phyloP scores from a whole-genome alignment of 2,113 vertebrate genomes.

The Cacatua alba region DNA sequence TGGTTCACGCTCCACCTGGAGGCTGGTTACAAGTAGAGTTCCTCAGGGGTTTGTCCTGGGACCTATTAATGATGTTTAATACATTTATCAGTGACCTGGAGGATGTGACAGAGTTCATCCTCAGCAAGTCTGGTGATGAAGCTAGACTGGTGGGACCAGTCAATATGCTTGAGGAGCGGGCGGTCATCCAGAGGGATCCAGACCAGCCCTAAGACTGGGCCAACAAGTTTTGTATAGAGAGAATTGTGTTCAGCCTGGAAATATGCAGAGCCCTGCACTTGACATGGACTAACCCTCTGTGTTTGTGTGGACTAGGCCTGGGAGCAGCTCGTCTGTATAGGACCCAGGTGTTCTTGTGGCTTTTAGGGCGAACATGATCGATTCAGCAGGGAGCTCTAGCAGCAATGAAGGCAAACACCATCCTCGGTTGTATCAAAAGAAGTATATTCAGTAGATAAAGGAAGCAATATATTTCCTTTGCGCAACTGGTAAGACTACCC shows the following conservation, averaged over 20 bases:
- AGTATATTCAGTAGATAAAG: neutral
- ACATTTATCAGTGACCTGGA: neutral
- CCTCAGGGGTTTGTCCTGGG: neutral
- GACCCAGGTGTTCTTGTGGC: neutral
- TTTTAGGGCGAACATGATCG: neutral
- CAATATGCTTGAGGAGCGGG: neutral
- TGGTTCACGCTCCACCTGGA: neutral
- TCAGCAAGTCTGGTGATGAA: neutral
- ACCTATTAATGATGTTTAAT: neutral
- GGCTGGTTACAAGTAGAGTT: neutral
- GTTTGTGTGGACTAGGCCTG: neutral
- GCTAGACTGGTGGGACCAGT: neutral
- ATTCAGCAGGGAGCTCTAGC: neutral
- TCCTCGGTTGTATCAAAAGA: neutral
- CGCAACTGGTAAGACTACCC: neutral
- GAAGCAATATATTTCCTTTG: neutral
- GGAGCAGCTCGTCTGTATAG: neutral
- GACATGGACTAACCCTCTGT: neutral
- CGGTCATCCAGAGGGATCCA: neutral
- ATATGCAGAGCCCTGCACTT: neutral
- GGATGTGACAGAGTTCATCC: fast-evolving
- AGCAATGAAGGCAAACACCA: neutral
- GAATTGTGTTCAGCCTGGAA: neutral
- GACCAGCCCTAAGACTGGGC: neutral
- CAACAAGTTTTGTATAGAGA: neutral